Evolutionary conservation across 2,888 invertebrate species (phyloP).

Genomic region (Epinotia ramella): DNA sequence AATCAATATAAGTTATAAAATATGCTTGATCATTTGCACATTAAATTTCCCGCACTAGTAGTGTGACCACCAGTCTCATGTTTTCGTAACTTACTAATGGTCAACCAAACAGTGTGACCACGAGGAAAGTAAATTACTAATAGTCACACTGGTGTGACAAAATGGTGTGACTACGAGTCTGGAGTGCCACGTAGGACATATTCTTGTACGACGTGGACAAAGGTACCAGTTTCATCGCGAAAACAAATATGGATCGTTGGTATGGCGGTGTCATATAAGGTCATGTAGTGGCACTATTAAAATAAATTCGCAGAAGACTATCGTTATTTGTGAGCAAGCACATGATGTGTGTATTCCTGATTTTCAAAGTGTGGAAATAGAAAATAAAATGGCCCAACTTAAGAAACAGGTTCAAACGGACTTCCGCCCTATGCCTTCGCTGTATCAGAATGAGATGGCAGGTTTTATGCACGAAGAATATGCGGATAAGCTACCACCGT

Average conservation of each 20-base stretch:
- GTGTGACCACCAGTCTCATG: no score
- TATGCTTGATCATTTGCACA: no score
- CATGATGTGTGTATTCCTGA: slow-evolving; percentile 15
- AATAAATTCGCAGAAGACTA: slow-evolving; percentile 19
- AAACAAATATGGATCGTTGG: slow-evolving; percentile 19
- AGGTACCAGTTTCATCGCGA: slow-evolving; percentile 6
- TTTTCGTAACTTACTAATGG: no score
- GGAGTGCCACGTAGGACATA: no score
- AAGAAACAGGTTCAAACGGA: slow-evolving; percentile 19
- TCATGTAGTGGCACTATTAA: slow-evolving; percentile 17
- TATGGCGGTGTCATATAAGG: slow-evolving; percentile 19
- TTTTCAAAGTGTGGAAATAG: slow-evolving; percentile 12
- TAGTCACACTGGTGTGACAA: no score
- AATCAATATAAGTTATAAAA: no score
- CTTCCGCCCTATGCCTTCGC: slow-evolving; percentile 8
- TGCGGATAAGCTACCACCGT: slow-evolving; percentile 14
- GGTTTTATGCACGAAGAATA: slow-evolving; percentile 18
- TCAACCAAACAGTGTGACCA: no score
- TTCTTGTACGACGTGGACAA: slow-evolving; percentile 7
- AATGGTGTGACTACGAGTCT: no score
- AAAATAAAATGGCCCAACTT: slow-evolving; percentile 15
- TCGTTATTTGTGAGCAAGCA: slow-evolving; percentile 6
- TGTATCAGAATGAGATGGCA: slow-evolving; percentile 17
- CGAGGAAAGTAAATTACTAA: no score
- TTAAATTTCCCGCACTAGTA: no score